These are phyloP conservation scores for Miltochrista miniata DNA, from an alignment of 2,888 invertebrate genomes.

Conservation along the genomic window DNA sequence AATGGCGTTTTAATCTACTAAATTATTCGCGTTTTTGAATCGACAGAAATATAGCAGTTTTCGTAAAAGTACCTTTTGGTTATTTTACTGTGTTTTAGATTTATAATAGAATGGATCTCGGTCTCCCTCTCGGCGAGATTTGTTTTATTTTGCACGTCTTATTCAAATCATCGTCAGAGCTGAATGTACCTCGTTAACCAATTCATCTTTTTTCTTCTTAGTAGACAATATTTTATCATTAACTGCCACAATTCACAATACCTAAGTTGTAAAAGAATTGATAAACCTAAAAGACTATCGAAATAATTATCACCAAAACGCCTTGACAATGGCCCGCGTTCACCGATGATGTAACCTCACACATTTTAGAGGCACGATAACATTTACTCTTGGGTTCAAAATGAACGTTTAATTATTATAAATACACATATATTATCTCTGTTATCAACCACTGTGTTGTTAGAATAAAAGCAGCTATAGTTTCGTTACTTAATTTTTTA, in stretches of 20 bases:
- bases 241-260: neutral
- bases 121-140: too few relatives aligned
- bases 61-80: too few relatives aligned
- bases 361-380: slow-evolving; percentile 28
- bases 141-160: too few relatives aligned
- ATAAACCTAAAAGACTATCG: slow-evolving; percentile 1
- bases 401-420: slow-evolving; percentile 20
- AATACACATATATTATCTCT: neutral
- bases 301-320: slow-evolving; percentile 15
- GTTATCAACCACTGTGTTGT: slow-evolving; percentile 29
- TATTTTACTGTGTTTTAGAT: too few relatives aligned
- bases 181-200: too few relatives aligned
- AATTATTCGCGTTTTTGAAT: too few relatives aligned
- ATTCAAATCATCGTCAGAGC: too few relatives aligned
- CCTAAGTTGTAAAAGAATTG: slow-evolving; percentile 1
- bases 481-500: neutral
- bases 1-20: too few relatives aligned
- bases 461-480: slow-evolving; percentile 1
- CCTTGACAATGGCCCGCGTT: slow-evolving; percentile 37
- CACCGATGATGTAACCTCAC: slow-evolving; percentile 27
- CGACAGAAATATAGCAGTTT: too few relatives aligned
- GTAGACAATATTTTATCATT: neutral
- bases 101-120: too few relatives aligned
- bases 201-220: too few relatives aligned
- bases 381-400: slow-evolving; percentile 29